Evolutionary conservation across 2,113 vertebrate genomes (phyloP), one percentile per base, ranked within the genome.

Genomic region (Zapus hudsonius): DNA sequence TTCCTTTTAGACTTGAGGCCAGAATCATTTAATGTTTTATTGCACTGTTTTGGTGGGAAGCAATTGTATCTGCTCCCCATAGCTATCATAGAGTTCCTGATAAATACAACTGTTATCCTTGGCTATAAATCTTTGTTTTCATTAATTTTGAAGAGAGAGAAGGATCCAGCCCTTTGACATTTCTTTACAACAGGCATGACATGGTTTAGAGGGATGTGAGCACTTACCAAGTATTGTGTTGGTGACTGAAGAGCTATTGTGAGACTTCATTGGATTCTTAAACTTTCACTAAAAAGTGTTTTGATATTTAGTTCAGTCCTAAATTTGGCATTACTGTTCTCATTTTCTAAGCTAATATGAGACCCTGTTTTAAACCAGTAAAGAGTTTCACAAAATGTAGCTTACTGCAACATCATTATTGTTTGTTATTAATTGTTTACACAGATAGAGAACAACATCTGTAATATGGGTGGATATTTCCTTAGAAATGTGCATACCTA

Each of bases 371-470:
- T 72, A 94, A 95, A 88, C 52, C 42, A 84, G 42, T 73, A 70
- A 91, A 83, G 67, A 94, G 4, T 92, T 79, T 78, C 92, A 88
- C 69, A 38, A 88, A 84, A 2, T 16, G n/a, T 80, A 89, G 23
- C 40, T 95, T 69, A 67, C 79, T 93, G 85, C 90, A 84, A 2
- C 85, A 94, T 94, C 88, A 19, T 74, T 95, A 63, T 80, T 94
- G 66, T 64, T 96, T 94, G 76, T 63, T 95, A 91, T 86, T 23
- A 85, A 4, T 84, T 2, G 0, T 95, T 4, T 2, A 16, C 66
- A 92, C 90, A 15, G 19, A n/a, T 83, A 31, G 90, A 94, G 92
- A 93, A 83, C 76, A 94, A 80, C 82, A 79, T 95, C 85, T 95
- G 36, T 90, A 95, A 89, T 75, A 93, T 92, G 92, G 95, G 69